phyloP scores from a whole-genome alignment of 2,797 vertebrate genomes.

The Hypotaenidia philippensis region DNA sequence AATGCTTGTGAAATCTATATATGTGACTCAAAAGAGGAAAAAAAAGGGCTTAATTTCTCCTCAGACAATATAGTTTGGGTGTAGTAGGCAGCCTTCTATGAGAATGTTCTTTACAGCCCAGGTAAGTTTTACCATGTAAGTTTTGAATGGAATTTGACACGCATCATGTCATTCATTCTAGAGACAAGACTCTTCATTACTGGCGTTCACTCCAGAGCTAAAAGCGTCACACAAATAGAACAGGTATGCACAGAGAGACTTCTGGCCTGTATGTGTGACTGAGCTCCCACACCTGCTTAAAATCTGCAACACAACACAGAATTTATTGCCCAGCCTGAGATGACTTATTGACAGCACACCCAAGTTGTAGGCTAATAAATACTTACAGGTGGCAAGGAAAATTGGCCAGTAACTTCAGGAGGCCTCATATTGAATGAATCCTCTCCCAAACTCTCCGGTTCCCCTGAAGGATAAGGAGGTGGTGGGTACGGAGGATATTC shows the following conservation, averaged over 20 bases:
- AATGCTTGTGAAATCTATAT: not conserved
- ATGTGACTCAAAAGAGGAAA: not conserved
- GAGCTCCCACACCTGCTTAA: not conserved
- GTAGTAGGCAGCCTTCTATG: not conserved
- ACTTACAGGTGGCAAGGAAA: constrained; percentile 92
- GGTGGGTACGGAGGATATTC: constrained; percentile 97
- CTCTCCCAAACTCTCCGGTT: constrained; percentile 89
- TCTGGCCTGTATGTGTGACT: not conserved
- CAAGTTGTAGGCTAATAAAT: not conserved
- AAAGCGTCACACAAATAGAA: not conserved
- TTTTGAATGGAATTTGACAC: too few species aligned
- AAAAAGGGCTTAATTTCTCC: not conserved
- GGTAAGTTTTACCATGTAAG: not conserved
- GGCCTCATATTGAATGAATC: constrained; percentile 90
- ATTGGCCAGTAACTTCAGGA: constrained; percentile 94
- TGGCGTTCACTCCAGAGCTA: not conserved
- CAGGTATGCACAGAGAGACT: not conserved
- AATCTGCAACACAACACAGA: not conserved
- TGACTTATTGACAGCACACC: not conserved
- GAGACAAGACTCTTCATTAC: not conserved
- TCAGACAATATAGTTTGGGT: not conserved
- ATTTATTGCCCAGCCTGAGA: not conserved
- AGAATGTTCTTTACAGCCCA: not conserved
- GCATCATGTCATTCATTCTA: not conserved
- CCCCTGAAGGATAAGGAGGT: constrained; percentile 91